These are phyloP conservation scores for Caenorhabditis plicata DNA, from an alignment of 2,888 invertebrate genomes.

Conservation along the genomic window DNA sequence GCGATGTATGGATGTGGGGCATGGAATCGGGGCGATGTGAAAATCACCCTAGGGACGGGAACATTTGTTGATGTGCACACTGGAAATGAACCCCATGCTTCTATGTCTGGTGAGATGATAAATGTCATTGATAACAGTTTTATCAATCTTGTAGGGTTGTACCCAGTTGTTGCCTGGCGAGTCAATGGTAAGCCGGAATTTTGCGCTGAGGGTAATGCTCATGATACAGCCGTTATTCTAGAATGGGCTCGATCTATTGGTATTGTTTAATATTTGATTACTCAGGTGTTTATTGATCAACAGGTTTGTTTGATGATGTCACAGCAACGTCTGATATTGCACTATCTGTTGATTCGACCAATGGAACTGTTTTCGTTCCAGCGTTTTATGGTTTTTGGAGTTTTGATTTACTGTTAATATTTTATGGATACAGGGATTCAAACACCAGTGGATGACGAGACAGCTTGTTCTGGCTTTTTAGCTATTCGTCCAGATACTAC, in stretches of 20 bases:
- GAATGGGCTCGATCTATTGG: constrained; percentile 74
- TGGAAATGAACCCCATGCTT: constrained; percentile 77
- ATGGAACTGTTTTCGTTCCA: constrained; percentile 77
- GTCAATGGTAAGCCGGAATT: constrained; percentile 70
- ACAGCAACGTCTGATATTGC: constrained; percentile 46
- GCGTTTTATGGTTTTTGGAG: constrained; percentile 87
- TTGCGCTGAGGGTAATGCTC: constrained; percentile 82
- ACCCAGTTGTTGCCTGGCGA: constrained; percentile 88
- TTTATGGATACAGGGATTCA: no score
- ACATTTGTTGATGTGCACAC: constrained; percentile 85
- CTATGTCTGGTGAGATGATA: constrained; percentile 73
- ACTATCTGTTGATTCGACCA: constrained; percentile 18
- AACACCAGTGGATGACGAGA: constrained; percentile 85
- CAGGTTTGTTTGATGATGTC: constrained; percentile 49
- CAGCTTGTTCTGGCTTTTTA: constrained; percentile 82
- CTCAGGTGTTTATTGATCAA: not conserved
- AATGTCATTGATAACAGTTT: not conserved
- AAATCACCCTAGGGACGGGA: constrained; percentile 88
- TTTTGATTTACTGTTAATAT: no score
- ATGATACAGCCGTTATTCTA: constrained; percentile 84
- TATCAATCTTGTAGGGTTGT: constrained; percentile 72
- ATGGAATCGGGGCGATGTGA: constrained; percentile 78
- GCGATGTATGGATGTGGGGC: constrained; percentile 85
- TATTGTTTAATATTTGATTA: not conserved
- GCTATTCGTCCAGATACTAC: constrained; percentile 76